Percentiles rank a stretch among this genome's conserved stretches.
Conservation (phyloP, 1,140 invertebrate genomes). For the Drosophila nannoptera region DNA sequence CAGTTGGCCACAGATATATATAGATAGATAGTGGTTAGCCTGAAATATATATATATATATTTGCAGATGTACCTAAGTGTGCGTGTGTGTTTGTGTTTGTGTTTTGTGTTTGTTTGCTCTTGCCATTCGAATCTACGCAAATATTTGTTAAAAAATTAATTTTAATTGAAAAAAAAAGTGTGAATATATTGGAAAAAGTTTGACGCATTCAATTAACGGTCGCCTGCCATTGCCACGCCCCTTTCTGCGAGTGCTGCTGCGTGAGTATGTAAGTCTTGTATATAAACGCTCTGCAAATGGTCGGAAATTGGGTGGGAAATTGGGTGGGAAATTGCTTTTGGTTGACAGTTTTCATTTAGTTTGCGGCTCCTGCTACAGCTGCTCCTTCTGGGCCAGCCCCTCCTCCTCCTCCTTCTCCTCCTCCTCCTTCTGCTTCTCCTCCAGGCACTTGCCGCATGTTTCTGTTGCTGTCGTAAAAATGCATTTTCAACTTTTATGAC, state of each 20-base stretch:
- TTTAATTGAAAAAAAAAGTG: slow-evolving; percentile 27
- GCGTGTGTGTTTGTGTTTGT: slow-evolving; percentile 33
- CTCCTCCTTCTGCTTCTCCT: neutral
- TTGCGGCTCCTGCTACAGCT: slow-evolving; percentile 13
- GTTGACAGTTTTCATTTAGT: slow-evolving; percentile 43
- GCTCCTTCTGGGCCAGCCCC: slow-evolving; percentile 3
- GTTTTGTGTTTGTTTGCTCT: neutral
- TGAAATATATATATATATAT: slow-evolving; percentile 20
- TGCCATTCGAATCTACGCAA: too few species aligned
- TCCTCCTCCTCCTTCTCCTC: too few species aligned
- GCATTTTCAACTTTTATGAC: slow-evolving; percentile 58
- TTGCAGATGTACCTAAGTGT: slow-evolving; percentile 18
- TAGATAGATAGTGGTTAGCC: neutral
- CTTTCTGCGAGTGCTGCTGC: neutral
- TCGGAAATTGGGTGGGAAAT: slow-evolving; percentile 5
- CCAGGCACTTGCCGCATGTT: slow-evolving; percentile 31
- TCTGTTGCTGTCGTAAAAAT: slow-evolving; percentile 42
- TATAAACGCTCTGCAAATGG: neutral
- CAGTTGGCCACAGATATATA: slow-evolving; percentile 35
- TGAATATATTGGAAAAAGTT: neutral
- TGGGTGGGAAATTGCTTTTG: slow-evolving; percentile 23
- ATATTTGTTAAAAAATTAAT: slow-evolving; percentile 36
- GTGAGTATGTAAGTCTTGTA: neutral
- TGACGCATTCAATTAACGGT: slow-evolving; percentile 27
- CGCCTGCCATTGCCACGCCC: slow-evolving; percentile 24